Conservation (phyloP, 2,113 vertebrate genomes). For the Rhizomys pruinosus region DNA sequence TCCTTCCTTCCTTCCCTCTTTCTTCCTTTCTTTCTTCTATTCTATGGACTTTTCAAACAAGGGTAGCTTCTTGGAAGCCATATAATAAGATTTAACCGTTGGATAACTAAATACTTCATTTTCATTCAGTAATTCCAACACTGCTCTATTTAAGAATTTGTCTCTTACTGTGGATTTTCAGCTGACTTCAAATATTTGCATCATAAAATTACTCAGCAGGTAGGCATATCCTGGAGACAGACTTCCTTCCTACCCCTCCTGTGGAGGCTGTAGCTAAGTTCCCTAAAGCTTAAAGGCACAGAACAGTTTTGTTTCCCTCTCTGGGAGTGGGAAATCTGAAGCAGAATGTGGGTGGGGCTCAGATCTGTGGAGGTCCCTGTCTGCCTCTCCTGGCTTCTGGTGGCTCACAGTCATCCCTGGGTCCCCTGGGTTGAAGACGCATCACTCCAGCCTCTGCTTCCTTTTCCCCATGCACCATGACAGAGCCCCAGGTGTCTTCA, state of each 20-base stretch:
- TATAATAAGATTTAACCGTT: background rate
- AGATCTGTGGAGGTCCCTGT: too few species aligned
- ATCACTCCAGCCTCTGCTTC: background rate
- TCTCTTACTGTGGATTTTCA: background rate
- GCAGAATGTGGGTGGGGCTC: too few species aligned
- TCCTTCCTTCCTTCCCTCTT: background rate
- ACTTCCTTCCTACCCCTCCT: background rate
- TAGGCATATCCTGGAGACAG: background rate
- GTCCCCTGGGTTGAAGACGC: too few species aligned
- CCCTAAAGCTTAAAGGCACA: background rate
- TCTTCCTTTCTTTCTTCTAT: background rate
- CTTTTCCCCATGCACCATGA: rapidly evolving
- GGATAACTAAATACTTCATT: background rate
- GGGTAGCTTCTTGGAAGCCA: background rate
- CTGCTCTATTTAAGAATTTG: background rate
- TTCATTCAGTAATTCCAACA: background rate
- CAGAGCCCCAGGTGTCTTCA: rapidly evolving
- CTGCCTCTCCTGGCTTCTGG: rapidly evolving
- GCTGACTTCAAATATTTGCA: too few species aligned
- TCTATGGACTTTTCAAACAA: background rate
- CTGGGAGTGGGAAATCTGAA: background rate
- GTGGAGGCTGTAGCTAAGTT: background rate
- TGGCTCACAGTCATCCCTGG: rapidly evolving
- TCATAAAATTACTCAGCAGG: background rate
- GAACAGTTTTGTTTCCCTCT: background rate